Conservation (phyloP, 2,888 invertebrate species). For the Trimorus sp. region DNA sequence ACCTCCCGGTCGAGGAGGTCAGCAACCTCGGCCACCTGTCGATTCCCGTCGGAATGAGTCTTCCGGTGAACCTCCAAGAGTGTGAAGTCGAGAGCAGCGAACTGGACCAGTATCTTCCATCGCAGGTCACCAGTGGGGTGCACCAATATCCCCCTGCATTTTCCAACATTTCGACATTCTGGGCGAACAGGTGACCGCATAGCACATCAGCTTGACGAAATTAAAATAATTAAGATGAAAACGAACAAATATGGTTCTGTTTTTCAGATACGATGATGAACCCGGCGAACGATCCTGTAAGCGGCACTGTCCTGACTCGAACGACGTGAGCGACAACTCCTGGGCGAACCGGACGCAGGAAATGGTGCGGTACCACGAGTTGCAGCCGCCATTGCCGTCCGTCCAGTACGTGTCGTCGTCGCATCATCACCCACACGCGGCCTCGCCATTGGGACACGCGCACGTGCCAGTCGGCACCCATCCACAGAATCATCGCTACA, state of each 20-base stretch:
- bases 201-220: constrained; percentile 71
- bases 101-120: too few species aligned
- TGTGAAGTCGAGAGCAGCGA: too few species aligned
- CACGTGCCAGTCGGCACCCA: constrained; percentile 71
- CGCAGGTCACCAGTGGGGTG: constrained; percentile 36
- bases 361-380: constrained; percentile 79
- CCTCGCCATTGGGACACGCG: constrained; percentile 72
- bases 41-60: too few species aligned
- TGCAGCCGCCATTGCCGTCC: constrained; percentile 79
- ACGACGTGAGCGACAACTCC: constrained; percentile 69
- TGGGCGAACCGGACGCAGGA: constrained; percentile 79
- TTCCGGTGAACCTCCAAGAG: too few species aligned
- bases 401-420: constrained; percentile 77
- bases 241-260: background rate
- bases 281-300: constrained; percentile 73
- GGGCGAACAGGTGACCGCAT: constrained; percentile 65
- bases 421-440: constrained; percentile 77
- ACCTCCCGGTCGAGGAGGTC: too few species aligned
- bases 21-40: too few species aligned
- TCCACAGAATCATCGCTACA: constrained; percentile 81
- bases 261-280: constrained; percentile 77
- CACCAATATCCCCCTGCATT: constrained; percentile 56
- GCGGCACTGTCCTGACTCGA: constrained; percentile 74
- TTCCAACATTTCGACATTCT: constrained; percentile 65
- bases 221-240: too few species aligned